Base-by-base conservation (phyloP, 1,140 invertebrate genomes). In the Drosophila obscura region DNA sequence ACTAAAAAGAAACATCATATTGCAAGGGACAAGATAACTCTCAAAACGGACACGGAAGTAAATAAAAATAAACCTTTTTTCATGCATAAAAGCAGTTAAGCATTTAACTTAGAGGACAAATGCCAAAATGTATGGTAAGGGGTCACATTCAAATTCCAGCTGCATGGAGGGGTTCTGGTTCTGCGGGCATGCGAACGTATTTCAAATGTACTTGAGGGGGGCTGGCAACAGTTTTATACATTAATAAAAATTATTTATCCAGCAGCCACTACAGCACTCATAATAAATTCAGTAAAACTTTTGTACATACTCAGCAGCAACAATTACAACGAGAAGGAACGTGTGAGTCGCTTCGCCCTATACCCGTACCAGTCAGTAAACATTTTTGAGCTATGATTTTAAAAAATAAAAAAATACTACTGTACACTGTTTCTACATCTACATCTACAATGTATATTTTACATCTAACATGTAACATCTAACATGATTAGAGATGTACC, bases 191-290 rank as follows among this genome's bases (percentile, higher is more conserved):
- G 72, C 68, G 48, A 76, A 67, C 78, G 57, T 77, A 78, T 85
- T 78, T 85, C 74, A 67, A 74, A 74, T 87, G 81, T 85, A 51
- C 56, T 60, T 16, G 11, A 24, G 13, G 48, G 46, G 73, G 22
- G 51, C 62, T 61, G 78, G 74, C 59, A 85, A 52, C 69, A 85
- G 64, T 78, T 87, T 85, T 85, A 71, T 87, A 87, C 87, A 85
- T 85, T 87, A 85, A 85, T 82, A 85, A 88, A 74, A 85, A 82
- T 88, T 82, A 82, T 85, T 82, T 85, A 85, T 82, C 71, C 82
- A 85, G 69, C 71, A 58, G 72, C 73, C 66, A 78, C 73, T 78
- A 78, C 78, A 87, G 68, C 77, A 58, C 71, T 85, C 78, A 82
- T 87, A 85, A 85, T 85, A 87, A 87, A 87, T 85, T 87, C 82